phyloP scores from a whole-genome alignment of 2,888 invertebrate genomes.

The Temnothorax rugatulus region DNA sequence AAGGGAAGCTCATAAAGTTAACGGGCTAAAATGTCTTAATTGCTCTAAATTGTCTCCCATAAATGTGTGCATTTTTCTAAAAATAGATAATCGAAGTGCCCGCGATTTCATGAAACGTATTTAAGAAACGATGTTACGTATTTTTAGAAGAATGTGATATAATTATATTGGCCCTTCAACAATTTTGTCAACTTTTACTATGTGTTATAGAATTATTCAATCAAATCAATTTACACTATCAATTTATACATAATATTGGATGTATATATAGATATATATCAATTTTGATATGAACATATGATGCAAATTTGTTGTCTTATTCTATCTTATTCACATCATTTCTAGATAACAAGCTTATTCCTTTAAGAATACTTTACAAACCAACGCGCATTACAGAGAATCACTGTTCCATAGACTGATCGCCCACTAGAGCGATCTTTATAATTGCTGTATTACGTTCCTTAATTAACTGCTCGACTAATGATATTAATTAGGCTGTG shows the following conservation, averaged over 20 bases:
- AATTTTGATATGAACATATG: conserved; percentile 23
- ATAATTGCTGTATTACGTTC: conserved; percentile 83
- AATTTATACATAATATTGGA: conserved; percentile 3
- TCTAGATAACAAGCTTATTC: conserved; percentile 40
- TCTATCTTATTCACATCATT: not conserved
- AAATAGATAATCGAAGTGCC: conserved; percentile 30
- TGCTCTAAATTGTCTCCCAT: conserved; percentile 34
- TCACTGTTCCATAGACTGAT: conserved; percentile 82
- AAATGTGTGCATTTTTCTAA: conserved; percentile 34
- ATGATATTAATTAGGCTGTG: conserved; percentile 85
- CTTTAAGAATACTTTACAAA: conserved; percentile 53
- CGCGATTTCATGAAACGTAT: conserved; percentile 1
- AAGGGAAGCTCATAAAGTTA: conserved; percentile 34
- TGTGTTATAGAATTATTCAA: not conserved
- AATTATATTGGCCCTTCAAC: conserved; percentile 10
- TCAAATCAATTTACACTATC: conserved; percentile 9
- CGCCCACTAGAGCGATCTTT: conserved; percentile 77
- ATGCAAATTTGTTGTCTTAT: conserved; percentile 9
- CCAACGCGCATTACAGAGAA: conserved; percentile 65
- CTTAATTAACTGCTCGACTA: conserved; percentile 84
- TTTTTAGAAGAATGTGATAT: conserved; percentile 1
- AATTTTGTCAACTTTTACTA: not conserved
- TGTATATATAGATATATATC: not conserved
- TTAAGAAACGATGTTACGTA: conserved; percentile 5
- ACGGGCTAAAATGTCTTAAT: conserved; percentile 31